Base-by-base conservation (phyloP, 1,140 invertebrate genomes). In the Hylaeus anthracinus region DNA sequence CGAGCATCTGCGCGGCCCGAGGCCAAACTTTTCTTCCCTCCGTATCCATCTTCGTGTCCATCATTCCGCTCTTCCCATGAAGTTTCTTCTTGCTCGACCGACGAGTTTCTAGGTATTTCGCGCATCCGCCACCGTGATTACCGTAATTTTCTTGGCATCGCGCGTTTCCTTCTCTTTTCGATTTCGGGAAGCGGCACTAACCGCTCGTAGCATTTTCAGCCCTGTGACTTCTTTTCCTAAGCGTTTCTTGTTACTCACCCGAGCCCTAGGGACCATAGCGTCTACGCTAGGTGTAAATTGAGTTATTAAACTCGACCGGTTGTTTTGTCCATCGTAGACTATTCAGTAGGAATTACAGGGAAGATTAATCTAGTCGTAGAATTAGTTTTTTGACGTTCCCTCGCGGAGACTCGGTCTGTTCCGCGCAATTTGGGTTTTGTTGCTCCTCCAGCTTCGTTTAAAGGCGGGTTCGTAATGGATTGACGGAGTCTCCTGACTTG, bases 141-240 rank as follows among this genome's bases (percentile, higher is more conserved):
- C 74, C 83, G 83, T 85, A 74, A 85, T 86, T 86, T 86, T 73
- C 83, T 81, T 70, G 70, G 41, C 55, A 82, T 75, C 78, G 82
- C 65, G 64, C 61, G 75, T 67, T 71, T 72, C 66, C 67, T 61
- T 81, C 56, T 64, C 9, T 26, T 26, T 48, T 14, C 3, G 73
- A 2, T 12, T 8, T 55, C 26, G 1, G n/a, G 55, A 48, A 69
- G 12, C 37, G 6, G 15, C 65, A 43, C 9, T 12, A 74, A 5
- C 26, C 72, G 74, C 55, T 77, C 26, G 14, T 66, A 37, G 51
- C 61, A 53, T 67, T 69, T 56, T 69, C 67, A 77, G 43, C 10
- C 3, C 3, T 4, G 58, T 12, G 45, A 12, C 43, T 26, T 41
- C 43, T 51, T 63, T 56, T 53, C 12, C 71, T 15, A 26, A 8